phyloP scores from a whole-genome alignment of 2,113 vertebrate genomes.

The Ammospiza nelsoni region DNA sequence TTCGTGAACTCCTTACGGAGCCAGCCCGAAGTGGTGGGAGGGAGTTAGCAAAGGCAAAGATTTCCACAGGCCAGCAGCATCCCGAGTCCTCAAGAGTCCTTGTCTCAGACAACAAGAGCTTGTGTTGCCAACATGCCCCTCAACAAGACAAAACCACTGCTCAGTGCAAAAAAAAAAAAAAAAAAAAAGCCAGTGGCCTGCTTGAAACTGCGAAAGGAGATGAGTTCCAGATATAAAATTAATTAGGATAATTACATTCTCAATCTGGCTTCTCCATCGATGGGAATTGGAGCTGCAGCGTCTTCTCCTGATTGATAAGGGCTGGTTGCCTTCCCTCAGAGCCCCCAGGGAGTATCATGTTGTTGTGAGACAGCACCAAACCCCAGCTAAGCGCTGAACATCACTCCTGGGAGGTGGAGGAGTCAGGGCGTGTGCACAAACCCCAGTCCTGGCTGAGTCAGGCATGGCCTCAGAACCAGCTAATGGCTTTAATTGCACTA shows the following conservation, averaged over 20 bases:
- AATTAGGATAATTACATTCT: conserved; percentile 57
- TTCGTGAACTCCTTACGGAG: conserved; percentile 32
- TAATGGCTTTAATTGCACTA: conserved; percentile 39
- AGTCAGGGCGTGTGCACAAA: not conserved
- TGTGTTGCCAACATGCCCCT: not conserved
- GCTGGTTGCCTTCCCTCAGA: not conserved
- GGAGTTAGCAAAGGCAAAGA: not conserved
- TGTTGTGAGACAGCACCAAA: not conserved
- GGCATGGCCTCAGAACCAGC: not conserved
- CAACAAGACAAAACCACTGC: not conserved
- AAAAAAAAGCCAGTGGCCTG: not conserved
- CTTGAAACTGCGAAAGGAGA: conserved; percentile 21
- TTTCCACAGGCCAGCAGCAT: not conserved
- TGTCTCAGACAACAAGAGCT: not conserved
- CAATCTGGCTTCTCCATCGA: conserved; percentile 29
- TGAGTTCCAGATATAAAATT: conserved; percentile 8
- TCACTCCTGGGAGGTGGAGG: not conserved
- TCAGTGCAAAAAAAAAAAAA: not conserved
- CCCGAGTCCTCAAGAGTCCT: not conserved
- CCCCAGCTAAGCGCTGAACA: not conserved
- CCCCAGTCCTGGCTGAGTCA: not conserved
- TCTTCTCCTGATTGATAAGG: not conserved
- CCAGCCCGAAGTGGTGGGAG: not conserved
- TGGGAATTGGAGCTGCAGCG: not conserved
- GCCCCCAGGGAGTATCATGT: not conserved